phyloP scores from a whole-genome alignment of 2,888 invertebrate genomes.

The Chaetogeoica ovagalla region DNA sequence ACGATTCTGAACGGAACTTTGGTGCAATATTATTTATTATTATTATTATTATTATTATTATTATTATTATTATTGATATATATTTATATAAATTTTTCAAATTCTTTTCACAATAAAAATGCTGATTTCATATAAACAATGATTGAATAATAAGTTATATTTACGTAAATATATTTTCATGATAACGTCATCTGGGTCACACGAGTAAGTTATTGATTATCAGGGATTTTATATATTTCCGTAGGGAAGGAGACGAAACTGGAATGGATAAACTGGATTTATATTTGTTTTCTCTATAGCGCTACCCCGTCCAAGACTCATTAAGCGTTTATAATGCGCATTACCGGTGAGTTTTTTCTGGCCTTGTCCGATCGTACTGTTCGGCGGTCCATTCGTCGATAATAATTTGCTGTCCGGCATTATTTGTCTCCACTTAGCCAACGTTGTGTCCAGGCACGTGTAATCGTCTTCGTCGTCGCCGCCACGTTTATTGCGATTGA shows the following conservation, averaged over 20 bases:
- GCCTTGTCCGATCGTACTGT: not conserved
- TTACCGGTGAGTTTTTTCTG: constrained; percentile 20
- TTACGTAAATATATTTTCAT: no score
- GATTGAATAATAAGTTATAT: no score
- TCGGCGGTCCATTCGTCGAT: not conserved
- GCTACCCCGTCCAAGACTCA: not conserved
- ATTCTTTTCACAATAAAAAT: no score
- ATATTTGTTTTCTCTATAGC: not conserved
- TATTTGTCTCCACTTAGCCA: constrained; percentile 71
- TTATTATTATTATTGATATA: no score
- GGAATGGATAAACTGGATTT: not conserved
- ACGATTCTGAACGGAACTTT: no score
- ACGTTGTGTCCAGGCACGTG: constrained; percentile 57
- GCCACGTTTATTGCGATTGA: constrained; percentile 65
- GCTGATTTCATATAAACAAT: no score
- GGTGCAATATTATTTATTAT: no score
- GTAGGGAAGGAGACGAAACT: not conserved
- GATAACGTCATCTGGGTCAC: no score
- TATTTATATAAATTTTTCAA: no score
- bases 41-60: no score
- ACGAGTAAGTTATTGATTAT: no score
- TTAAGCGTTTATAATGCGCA: not conserved
- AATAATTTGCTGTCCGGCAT: constrained; percentile 60
- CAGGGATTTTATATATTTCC: not conserved
- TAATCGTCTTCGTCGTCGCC: constrained; percentile 54